These are phyloP conservation scores for Apamea epomidion DNA, from an alignment of 2,888 invertebrate genomes.

Conservation along the genomic window DNA sequence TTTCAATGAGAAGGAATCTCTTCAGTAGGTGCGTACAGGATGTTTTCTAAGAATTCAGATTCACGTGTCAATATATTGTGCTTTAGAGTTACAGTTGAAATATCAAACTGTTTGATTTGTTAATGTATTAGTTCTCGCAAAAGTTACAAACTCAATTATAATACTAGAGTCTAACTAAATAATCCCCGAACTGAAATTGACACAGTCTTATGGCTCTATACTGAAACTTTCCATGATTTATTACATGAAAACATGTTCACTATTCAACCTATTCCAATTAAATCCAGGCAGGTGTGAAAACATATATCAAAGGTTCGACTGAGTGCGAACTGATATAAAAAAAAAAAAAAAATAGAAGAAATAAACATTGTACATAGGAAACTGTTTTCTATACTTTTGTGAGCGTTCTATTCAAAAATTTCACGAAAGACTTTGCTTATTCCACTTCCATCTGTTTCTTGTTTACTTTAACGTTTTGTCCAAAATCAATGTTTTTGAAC, in stretches of 20 bases:
- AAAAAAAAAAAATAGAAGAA: no score
- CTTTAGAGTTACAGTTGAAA: no score
- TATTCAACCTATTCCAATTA: background rate
- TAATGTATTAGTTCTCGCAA: no score
- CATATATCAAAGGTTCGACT: background rate
- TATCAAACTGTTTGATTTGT: background rate
- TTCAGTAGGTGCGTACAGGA: no score
- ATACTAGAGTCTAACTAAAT: background rate
- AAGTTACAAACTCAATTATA: no score
- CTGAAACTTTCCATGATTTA: background rate
- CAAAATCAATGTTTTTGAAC: no score
- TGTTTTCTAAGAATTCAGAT: no score
- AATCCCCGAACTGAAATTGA: background rate
- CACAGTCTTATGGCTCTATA: background rate
- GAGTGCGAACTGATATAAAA: slow-evolving; percentile 3
- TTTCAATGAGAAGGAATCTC: no score
- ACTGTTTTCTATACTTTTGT: slow-evolving; percentile 12
- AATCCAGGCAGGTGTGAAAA: slow-evolving; percentile 46
- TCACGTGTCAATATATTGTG: no score
- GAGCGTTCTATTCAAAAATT: background rate
- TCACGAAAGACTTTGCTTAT: background rate
- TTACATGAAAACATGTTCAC: slow-evolving; percentile 22
- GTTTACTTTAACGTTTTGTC: background rate
- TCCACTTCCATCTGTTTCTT: background rate
- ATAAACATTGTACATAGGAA: no score